A percentile compares a stretch with the other conserved stretches of the same genome.
Conservation (phyloP, 2,888 invertebrate genomes). For the Caenorhabditis virilis region DNA sequence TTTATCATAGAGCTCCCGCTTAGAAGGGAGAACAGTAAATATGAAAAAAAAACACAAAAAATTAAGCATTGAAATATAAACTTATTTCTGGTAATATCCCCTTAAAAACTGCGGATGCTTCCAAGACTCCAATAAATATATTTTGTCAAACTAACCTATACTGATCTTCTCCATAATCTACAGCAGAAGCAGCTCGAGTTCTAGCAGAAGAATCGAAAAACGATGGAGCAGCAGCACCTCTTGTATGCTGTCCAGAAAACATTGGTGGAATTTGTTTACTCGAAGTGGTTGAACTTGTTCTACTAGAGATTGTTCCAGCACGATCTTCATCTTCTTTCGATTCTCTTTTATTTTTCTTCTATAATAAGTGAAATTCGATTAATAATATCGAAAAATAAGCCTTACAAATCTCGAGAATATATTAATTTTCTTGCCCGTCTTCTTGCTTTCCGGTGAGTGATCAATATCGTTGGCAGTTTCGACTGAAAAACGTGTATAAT, state of each 20-base stretch:
- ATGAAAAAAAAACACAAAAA: too few species aligned
- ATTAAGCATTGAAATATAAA: too few species aligned
- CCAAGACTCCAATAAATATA: neutral
- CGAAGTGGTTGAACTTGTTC: slow-evolving; percentile 18
- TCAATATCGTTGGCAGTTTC: neutral
- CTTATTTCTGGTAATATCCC: neutral
- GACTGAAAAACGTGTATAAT: neutral
- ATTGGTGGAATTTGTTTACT: slow-evolving; percentile 5
- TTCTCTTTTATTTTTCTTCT: slow-evolving; percentile 17
- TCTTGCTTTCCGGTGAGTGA: neutral
- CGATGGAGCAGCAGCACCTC: slow-evolving; percentile 11
- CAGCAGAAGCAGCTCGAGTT: slow-evolving; percentile 15
- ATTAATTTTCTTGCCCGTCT: neutral
- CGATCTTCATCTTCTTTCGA: slow-evolving; percentile 28
- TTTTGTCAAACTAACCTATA: too few species aligned
- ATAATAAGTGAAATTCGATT: too few species aligned
- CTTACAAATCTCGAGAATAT: too few species aligned
- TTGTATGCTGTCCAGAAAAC: slow-evolving; percentile 6
- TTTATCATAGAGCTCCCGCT: too few species aligned
- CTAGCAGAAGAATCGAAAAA: slow-evolving; percentile 20
- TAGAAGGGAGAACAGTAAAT: too few species aligned
- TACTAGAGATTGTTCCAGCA: slow-evolving; percentile 19
- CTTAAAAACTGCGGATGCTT: neutral
- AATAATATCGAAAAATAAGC: too few species aligned
- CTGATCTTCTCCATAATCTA: slow-evolving; percentile 17